Base-by-base conservation (phyloP, 1,140 invertebrate species). In the Brachionus plicatilis region DNA sequence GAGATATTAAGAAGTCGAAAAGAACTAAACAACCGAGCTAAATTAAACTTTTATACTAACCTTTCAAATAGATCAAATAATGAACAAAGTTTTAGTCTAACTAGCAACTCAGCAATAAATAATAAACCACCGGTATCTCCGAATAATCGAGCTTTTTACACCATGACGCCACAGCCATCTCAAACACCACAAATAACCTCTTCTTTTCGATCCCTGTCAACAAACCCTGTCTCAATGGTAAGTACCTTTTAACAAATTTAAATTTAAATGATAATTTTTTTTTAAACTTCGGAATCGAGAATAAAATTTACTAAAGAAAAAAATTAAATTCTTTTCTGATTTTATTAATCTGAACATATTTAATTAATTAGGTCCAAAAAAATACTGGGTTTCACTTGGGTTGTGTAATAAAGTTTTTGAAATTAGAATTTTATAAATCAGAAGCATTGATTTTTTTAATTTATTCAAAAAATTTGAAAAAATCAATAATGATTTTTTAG, bases 1-100 rank as follows among this genome's bases (percentile, higher is more conserved):
- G 53, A 82, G 47, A 60, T 60, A 65, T 29, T 82, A 27, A 76
- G 45, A 76, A 76, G 45, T 76, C 72, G 72, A 27, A 76, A 76
- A 76, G 68, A 72, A 33, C 72, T 76, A 24, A 76, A 76, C 24
- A 76, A 72, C 24, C 33, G 37, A 17, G 68, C 68, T 17, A 72
- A 43, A 72, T 33, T 41, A 41, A 43, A 72, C 41, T 72, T 72
- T 24, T 72, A 29, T 33, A 76, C 50, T 76, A 76, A 12, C 47
- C 12, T 37, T 50, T 24, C 72, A 12, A 76, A 14, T 47, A 47
- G 27, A 76, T 27, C 20, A n/a, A 76, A 50, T 50, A 76, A 27
- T 47, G 45, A 76, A 47, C 72, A 50, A 11, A 50, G 24, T 76
- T 50, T 47, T 76, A 76, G 41, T 47, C 14, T 43, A 43, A n/a